Percentiles rank a stretch among this genome's conserved stretches.
Conservation (phyloP, 2,888 invertebrate genomes). For the Onthophagus sagittarius region DNA sequence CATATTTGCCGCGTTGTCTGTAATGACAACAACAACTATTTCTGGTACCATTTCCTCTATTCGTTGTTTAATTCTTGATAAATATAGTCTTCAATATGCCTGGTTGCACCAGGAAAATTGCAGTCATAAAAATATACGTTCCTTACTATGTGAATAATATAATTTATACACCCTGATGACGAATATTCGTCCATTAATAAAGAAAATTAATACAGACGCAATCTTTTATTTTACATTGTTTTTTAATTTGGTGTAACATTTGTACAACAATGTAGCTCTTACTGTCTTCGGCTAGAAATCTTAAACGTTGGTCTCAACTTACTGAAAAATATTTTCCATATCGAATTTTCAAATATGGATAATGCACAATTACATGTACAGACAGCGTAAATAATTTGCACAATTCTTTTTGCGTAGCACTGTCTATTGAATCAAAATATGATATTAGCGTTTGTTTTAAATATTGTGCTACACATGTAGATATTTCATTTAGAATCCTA, state of each 20-base stretch:
- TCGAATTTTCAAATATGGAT: not conserved
- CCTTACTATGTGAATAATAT: not conserved
- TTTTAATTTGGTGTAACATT: not conserved
- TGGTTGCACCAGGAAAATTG: not conserved
- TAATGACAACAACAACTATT: not conserved
- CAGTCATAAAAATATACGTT: not conserved
- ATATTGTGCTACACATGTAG: not conserved
- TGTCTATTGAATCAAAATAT: not conserved
- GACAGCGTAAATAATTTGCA: not conserved
- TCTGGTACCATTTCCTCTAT: not conserved
- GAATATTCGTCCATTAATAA: not conserved
- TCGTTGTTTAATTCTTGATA: not conserved
- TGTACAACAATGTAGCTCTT: not conserved
- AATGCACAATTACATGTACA: not conserved
- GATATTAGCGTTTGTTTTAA: not conserved
- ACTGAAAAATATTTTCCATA: not conserved
- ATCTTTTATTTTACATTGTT: not conserved
- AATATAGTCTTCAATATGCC: not conserved
- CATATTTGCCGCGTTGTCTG: constrained; percentile 1
- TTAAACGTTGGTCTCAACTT: not conserved
- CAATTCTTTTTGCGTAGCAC: not conserved
- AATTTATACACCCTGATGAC: not conserved
- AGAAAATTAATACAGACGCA: not conserved
- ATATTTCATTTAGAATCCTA: not conserved
- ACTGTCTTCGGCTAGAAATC: not conserved